These are phyloP conservation scores for Lagopus muta DNA, from an alignment of 2,113 vertebrate genomes.

Conservation along the genomic window DNA sequence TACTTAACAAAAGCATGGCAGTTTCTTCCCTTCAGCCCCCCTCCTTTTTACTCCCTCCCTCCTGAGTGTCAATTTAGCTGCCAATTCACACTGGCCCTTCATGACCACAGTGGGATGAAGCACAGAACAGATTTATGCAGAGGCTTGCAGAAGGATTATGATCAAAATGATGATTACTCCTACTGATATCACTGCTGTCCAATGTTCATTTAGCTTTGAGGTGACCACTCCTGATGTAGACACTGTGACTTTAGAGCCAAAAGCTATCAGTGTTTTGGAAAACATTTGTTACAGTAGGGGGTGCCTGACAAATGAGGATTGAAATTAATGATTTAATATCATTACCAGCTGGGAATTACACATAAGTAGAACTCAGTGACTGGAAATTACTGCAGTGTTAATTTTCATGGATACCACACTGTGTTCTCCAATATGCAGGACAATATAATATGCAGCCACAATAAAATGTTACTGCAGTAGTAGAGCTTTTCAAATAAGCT, in stretches of 20 bases:
- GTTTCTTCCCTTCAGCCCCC: neutral
- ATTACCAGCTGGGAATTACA: neutral
- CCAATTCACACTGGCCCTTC: neutral
- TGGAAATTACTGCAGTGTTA: neutral
- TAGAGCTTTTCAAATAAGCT: neutral
- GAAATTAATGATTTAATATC: neutral
- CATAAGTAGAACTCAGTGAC: neutral
- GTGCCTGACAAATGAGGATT: neutral
- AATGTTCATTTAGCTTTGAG: neutral
- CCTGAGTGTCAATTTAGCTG: accelerated
- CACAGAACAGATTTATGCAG: neutral
- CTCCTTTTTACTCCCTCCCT: neutral
- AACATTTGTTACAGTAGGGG: neutral
- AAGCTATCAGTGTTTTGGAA: neutral
- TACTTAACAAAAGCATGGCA: neutral
- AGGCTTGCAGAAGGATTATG: neutral
- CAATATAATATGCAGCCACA: neutral
- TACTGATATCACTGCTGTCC: neutral
- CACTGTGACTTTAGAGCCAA: neutral
- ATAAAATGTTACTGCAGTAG: neutral
- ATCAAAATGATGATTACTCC: neutral
- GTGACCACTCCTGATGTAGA: neutral
- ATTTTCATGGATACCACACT: neutral
- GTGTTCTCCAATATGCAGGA: neutral
- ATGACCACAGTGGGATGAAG: neutral